These are phyloP conservation scores for Melanocharis versteri DNA, from an alignment of 2,113 vertebrate species.

Conservation along the genomic window DNA sequence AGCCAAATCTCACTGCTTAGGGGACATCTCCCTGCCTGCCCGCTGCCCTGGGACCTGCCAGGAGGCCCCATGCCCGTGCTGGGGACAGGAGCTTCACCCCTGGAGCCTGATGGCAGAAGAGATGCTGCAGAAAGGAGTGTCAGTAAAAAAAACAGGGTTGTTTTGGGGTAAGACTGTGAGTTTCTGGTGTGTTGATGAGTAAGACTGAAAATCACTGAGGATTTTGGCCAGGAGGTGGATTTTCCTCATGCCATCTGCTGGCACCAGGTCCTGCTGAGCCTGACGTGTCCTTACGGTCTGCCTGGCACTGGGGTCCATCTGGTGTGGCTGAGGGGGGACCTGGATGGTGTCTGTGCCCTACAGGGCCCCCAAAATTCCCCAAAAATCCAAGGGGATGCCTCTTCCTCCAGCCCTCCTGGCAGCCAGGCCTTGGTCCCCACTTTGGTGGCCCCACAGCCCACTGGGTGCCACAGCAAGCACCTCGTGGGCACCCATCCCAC, in stretches of 20 bases:
- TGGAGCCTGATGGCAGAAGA: not conserved
- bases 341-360: not conserved
- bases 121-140: not conserved
- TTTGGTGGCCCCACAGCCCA: too few species aligned
- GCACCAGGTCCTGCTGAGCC: not conserved
- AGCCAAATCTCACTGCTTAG: not conserved
- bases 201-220: not conserved
- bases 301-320: not conserved
- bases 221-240: not conserved
- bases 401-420: not conserved
- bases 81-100: not conserved
- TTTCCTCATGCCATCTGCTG: constrained; percentile 23
- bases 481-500: too few species aligned
- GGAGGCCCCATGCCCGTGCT: accelerated
- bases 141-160: not conserved
- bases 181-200: accelerated
- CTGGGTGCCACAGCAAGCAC: too few species aligned
- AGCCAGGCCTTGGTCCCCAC: not conserved
- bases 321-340: not conserved
- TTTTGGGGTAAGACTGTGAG: not conserved
- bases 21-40: not conserved
- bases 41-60: not conserved
- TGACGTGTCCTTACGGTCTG: not conserved
- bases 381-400: not conserved
- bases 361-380: not conserved